These are phyloP conservation scores for Eidolon dupreanum DNA, from an alignment of 2,797 vertebrate genomes.

Conservation along the genomic window DNA sequence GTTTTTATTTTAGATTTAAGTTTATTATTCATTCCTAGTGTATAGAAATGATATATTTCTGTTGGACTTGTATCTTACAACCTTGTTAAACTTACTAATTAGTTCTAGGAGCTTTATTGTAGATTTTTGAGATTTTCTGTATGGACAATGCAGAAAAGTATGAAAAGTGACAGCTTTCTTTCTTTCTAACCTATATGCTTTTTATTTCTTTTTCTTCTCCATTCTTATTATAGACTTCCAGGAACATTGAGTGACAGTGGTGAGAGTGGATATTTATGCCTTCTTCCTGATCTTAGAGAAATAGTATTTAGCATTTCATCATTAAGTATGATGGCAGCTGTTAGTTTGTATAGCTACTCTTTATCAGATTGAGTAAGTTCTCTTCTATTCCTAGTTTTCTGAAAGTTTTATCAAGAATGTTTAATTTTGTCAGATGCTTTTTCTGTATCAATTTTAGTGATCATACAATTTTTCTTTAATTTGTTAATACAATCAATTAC, in stretches of 20 bases:
- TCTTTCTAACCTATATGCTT: background rate
- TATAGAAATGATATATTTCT: conserved; percentile 17
- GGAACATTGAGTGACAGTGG: background rate
- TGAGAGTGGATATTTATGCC: background rate
- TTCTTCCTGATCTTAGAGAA: background rate
- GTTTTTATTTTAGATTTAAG: background rate
- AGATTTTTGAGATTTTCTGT: background rate
- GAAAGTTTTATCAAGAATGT: background rate
- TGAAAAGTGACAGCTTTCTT: background rate
- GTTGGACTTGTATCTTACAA: background rate
- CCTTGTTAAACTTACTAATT: background rate
- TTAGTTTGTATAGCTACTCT: background rate
- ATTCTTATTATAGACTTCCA: background rate
- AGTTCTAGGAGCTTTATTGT: conserved; percentile 14
- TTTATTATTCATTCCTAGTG: conserved; percentile 30
- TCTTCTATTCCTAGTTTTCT: background rate
- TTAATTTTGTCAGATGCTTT: background rate
- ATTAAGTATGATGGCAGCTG: background rate
- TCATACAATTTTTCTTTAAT: background rate
- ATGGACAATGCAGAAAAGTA: background rate
- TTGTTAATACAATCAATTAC: background rate
- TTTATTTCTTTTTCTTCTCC: background rate
- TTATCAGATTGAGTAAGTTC: background rate
- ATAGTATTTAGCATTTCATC: background rate
- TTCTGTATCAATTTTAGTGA: background rate